phyloP scores from a whole-genome alignment of 2,797 vertebrate genomes.

The Spea hammondii region DNA sequence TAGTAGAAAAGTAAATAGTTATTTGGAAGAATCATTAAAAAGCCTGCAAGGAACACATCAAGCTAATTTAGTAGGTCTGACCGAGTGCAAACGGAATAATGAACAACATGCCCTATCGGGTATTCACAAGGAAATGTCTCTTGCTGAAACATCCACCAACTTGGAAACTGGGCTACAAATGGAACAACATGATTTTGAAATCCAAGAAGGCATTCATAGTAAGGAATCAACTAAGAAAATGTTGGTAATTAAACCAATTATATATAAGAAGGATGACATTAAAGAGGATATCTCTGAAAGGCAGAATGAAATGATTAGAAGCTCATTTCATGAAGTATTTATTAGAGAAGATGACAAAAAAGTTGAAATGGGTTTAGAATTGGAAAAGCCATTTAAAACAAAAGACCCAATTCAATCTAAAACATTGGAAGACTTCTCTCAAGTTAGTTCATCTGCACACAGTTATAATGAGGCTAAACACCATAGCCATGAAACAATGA shows the following conservation, averaged over 20 bases:
- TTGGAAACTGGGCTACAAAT: no score
- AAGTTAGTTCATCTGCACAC: constrained; percentile 6
- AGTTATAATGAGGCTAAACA: constrained; percentile 11
- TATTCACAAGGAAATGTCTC: no score
- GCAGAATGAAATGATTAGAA: background rate
- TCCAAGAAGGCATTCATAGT: no score
- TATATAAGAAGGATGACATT: background rate
- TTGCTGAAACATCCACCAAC: no score
- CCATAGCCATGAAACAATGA: background rate
- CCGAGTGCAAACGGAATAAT: no score
- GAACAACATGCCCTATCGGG: no score
- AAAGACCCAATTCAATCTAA: constrained; percentile 21
- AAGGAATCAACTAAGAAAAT: no score
- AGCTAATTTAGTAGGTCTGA: no score
- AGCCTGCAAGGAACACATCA: no score
- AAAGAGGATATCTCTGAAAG: background rate
- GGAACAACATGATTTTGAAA: no score
- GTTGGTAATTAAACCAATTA: background rate
- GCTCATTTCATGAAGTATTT: background rate
- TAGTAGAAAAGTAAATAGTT: no score
- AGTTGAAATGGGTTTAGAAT: background rate
- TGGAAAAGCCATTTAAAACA: constrained; percentile 7
- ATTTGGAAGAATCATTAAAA: no score
- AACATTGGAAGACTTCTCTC: constrained; percentile 17
- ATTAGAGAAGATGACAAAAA: background rate